Conservation (phyloP, 2,888 invertebrate species). For the Apantesis nais region DNA sequence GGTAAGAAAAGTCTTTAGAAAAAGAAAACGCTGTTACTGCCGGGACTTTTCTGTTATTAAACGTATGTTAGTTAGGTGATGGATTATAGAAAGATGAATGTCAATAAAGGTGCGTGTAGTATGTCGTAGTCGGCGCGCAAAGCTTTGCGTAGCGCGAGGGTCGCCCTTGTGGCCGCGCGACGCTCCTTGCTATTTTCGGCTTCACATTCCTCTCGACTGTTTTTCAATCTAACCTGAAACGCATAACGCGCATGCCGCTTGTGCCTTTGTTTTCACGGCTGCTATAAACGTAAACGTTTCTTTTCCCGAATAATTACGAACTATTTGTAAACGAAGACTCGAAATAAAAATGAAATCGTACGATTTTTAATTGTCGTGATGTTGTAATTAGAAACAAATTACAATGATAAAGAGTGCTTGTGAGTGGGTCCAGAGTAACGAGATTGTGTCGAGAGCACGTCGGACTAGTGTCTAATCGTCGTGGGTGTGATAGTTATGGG, state of each 20-base stretch:
- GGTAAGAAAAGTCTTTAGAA: too few relatives aligned
- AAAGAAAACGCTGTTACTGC: conserved; percentile 57
- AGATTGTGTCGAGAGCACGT: conserved; percentile 56
- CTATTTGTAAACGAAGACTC: conserved; percentile 50
- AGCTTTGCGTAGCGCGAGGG: conserved; percentile 68
- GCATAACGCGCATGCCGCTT: conserved; percentile 78
- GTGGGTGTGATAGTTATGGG: conserved; percentile 68
- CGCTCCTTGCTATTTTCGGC: conserved; percentile 84
- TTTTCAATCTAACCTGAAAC: conserved; percentile 85
- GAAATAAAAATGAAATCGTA: conserved; percentile 44
- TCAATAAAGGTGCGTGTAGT: conserved; percentile 77
- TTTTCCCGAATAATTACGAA: conserved; percentile 55
- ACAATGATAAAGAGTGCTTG: conserved; percentile 63
- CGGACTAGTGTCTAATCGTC: conserved; percentile 70
- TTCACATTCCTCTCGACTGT: conserved; percentile 83
- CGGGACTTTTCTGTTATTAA: conserved; percentile 69
- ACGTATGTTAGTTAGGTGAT: conserved; percentile 56
- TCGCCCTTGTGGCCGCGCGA: conserved; percentile 81
- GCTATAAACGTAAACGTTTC: conserved; percentile 56
- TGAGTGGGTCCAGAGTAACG: conserved; percentile 59
- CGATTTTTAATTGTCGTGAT: conserved; percentile 38
- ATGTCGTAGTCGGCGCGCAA: conserved; percentile 45
- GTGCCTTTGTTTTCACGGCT: conserved; percentile 75
- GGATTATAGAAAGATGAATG: conserved; percentile 73
- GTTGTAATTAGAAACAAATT: conserved; percentile 48